Conservation (phyloP, 1,140 invertebrate genomes). For the Lycorma delicatula region DNA sequence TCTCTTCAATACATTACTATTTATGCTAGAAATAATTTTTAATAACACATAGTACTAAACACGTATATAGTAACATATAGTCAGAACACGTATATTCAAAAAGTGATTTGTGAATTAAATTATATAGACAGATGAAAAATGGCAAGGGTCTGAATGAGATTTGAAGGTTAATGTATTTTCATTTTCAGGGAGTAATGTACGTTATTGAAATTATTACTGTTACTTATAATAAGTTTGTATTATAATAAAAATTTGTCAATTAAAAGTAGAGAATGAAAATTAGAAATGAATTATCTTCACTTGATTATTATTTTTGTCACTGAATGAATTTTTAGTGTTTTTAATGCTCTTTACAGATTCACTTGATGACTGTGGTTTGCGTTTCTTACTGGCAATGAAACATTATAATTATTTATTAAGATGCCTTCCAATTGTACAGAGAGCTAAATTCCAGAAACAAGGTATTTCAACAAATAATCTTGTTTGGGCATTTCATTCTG, state of each 20-base stretch:
- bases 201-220: background rate
- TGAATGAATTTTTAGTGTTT: slow-evolving; percentile 18
- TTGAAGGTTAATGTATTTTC: no score
- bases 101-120: no score
- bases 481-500: slow-evolving; percentile 99
- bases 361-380: slow-evolving; percentile 92
- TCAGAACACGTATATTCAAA: no score
- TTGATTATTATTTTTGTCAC: background rate
- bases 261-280: background rate
- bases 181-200: no score
- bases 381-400: slow-evolving; percentile 94
- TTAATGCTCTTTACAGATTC: slow-evolving; percentile 54
- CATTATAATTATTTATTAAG: slow-evolving; percentile 92
- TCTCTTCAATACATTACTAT: no score
- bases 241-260: slow-evolving; percentile 17
- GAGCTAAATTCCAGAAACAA: slow-evolving; percentile 75
- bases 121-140: no score
- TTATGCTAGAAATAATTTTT: no score
- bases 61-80: no score
- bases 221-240: background rate
- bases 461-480: slow-evolving; percentile 89
- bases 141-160: no score
- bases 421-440: slow-evolving; percentile 82
- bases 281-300: background rate
- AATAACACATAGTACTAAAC: no score